A percentile compares a stretch with the other conserved stretches of the same genome.
These are phyloP conservation scores for Drosophila mojavensis DNA, from an alignment of 1,140 invertebrate species.

Conservation along the genomic window DNA sequence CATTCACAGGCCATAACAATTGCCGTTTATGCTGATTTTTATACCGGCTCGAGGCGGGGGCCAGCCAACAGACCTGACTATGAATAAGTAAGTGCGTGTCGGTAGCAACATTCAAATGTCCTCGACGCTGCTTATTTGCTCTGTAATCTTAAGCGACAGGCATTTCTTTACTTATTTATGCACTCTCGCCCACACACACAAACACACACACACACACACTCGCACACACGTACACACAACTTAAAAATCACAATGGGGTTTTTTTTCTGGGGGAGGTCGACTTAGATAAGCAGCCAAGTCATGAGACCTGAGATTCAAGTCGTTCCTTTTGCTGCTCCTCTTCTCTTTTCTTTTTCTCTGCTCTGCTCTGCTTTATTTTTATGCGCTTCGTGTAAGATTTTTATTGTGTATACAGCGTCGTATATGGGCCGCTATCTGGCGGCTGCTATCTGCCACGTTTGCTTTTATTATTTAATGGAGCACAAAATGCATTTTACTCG, in stretches of 20 bases:
- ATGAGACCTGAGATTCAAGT: conserved; percentile 42
- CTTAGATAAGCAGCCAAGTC: conserved; percentile 68
- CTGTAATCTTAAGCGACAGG: conserved; percentile 82
- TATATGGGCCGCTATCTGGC: conserved; percentile 65
- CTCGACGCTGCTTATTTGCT: conserved; percentile 74
- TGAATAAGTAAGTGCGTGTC: conserved; percentile 78
- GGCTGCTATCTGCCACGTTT: conserved; percentile 74
- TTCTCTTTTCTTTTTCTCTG: neutral
- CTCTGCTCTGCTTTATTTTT: conserved; percentile 69
- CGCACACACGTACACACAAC: conserved; percentile 50
- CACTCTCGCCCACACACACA: conserved; percentile 57
- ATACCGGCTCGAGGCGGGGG: conserved; percentile 42
- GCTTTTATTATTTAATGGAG: conserved; percentile 83
- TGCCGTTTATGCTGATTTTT: conserved; percentile 81
- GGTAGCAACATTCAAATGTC: conserved; percentile 73
- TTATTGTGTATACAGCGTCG: conserved; percentile 74
- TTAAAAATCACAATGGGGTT: conserved; percentile 81
- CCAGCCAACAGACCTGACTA: conserved; percentile 68
- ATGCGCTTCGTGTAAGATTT: conserved; percentile 81
- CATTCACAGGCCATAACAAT: conserved; percentile 80
- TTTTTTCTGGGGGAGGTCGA: conserved; percentile 43
- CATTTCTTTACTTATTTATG: conserved; percentile 83
- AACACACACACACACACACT: conserved; percentile 31
- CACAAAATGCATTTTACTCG: conserved; percentile 78
- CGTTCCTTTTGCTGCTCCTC: conserved; percentile 16